A percentile compares a stretch with the other conserved stretches of the same genome.
phyloP scores from a whole-genome alignment of 2,113 vertebrate species.

The Turdus rufiventris region DNA sequence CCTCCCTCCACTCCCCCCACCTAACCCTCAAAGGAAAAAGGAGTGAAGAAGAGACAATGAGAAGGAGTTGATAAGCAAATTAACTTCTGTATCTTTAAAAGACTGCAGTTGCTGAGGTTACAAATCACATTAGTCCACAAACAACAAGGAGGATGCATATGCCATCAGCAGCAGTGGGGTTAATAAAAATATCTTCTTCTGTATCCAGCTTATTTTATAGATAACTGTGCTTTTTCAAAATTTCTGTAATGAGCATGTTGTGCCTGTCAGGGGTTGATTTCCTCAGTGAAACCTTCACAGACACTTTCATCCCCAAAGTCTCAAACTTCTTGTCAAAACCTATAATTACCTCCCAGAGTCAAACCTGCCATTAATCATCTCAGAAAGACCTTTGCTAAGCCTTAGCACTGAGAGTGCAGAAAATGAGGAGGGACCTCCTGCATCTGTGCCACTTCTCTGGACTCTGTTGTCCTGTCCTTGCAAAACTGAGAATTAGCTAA shows the following conservation, averaged over 20 bases:
- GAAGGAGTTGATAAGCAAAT: neutral
- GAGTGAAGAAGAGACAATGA: neutral
- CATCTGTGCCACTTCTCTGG: neutral
- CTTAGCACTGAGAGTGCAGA: constrained; percentile 1
- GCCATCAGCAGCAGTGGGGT: constrained; percentile 10
- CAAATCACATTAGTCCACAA: neutral
- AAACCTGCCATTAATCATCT: constrained; percentile 68
- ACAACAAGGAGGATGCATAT: neutral
- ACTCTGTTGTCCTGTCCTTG: constrained; percentile 1
- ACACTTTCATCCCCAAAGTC: constrained; percentile 64
- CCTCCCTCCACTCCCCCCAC: fast-evolving
- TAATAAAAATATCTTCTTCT: constrained; percentile 40
- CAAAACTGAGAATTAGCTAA: constrained; percentile 19
- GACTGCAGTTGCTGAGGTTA: neutral
- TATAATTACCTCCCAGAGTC: constrained; percentile 65
- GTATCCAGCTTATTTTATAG: constrained; percentile 48
- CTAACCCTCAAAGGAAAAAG: neutral
- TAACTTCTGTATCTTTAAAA: neutral
- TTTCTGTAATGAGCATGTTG: constrained; percentile 69
- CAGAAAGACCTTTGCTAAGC: constrained; percentile 45
- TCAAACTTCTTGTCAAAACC: constrained; percentile 64
- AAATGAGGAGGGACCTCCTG: constrained; percentile 39
- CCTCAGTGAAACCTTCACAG: constrained; percentile 61
- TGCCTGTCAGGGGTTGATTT: constrained; percentile 68
- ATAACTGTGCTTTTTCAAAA: constrained; percentile 47